Evolutionary conservation across 2,113 vertebrate genomes (phyloP), one percentile per base, ranked within the genome.

Genomic region (Catagonus wagneri): DNA sequence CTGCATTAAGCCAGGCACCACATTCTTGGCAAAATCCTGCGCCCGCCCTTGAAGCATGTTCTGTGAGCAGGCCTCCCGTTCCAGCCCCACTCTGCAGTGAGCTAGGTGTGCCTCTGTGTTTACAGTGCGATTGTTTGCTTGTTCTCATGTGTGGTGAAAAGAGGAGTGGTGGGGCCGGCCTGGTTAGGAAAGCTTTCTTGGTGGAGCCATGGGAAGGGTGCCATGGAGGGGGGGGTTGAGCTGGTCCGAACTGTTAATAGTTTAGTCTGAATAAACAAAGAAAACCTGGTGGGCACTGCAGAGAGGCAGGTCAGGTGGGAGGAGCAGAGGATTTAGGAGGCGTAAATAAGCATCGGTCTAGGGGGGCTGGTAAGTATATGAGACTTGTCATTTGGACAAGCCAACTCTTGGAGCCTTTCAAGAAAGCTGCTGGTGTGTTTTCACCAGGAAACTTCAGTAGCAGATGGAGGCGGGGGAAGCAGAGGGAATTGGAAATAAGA

Each of bases 201-300:
- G 23, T 34, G 36, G 27, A 39, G 36, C 11, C 0, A 0, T 1
- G 50, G 11, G 12, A 44, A 34, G 54, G 19, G 76, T 12, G 39
- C 63, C 6, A 0, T 52, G 39, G 54, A 61, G 63, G n/a, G 39
- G n/a, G 22, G 23, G 34, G 39, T 2, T 32, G 44, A 76, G 36
- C 56, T 2, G 27, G 71, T 16, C 68, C 79, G 27, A 29, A 8
- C 25, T 60, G 52, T n/a, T 6, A 81, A 34, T 17, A 2, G n/a
- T 68, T 39, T 13, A 23, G 27, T 78, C 44, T 60, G 20, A 66
- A 20, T 39, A 25, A 39, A 52, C 22, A 71, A 23, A 69, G 63
- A 25, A 75, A 63, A 78, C n/a, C 58, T 12, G 50, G 16, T 2
- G 10, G 34, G 8, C 7, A 4, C 17, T 56, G 7, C n/a, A 34